A percentile compares a stretch with the other conserved stretches of the same genome.
phyloP scores from a whole-genome alignment of 2,888 invertebrate species.

The Melanargia galathea region DNA sequence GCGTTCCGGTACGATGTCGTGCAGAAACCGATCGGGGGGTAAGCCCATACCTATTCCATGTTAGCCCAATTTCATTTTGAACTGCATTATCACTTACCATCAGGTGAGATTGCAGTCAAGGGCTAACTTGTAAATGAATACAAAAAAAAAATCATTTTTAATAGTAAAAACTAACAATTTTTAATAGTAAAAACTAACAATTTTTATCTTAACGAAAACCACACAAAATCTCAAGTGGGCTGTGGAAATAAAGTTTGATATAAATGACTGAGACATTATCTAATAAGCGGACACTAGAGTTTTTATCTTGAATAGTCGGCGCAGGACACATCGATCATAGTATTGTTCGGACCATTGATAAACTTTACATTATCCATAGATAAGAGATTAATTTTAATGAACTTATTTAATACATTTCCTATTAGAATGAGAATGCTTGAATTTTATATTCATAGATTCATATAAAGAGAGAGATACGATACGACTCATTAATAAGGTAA shows the following conservation, averaged over 20 bases:
- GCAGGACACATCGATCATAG: conserved; percentile 69
- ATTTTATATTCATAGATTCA: conserved; percentile 1
- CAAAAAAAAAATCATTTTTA: background rate
- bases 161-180: background rate
- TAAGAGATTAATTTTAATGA: conserved; percentile 49
- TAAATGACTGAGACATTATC: conserved; percentile 36
- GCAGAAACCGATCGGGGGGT: too few species aligned
- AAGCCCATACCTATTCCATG: too few species aligned
- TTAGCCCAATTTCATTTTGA: too few species aligned
- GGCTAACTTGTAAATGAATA: too few species aligned
- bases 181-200: background rate
- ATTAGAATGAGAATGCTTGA: conserved; percentile 12
- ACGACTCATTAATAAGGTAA: too few species aligned
- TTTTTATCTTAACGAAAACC: background rate
- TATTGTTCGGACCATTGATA: conserved; percentile 72
- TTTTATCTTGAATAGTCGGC: conserved; percentile 43
- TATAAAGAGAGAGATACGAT: background rate
- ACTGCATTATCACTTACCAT: too few species aligned
- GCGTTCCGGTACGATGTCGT: too few species aligned
- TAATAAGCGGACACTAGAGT: conserved; percentile 36
- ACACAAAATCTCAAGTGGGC: conserved; percentile 13
- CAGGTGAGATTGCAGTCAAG: too few species aligned
- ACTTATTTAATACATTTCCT: conserved; percentile 26
- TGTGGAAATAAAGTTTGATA: conserved; percentile 31
- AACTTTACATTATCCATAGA: conserved; percentile 59